Evolutionary conservation across 1,140 invertebrate genomes (phyloP).

Genomic region (Plodia interpunctella): DNA sequence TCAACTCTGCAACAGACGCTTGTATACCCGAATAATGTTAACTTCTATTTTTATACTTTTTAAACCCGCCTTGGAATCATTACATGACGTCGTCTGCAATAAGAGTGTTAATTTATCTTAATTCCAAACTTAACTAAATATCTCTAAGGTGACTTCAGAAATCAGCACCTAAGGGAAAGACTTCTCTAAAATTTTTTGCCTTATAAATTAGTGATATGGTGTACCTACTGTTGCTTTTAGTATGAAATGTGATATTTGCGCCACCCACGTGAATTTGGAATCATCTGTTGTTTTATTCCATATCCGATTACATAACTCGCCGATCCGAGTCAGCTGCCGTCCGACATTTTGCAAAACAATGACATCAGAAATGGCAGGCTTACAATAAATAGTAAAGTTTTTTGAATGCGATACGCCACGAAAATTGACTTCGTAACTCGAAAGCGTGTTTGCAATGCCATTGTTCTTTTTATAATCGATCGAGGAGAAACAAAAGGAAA

Average conservation of each 20-base stretch:
- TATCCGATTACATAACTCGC: background rate
- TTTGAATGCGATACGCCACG: background rate
- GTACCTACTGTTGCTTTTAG: too few species aligned
- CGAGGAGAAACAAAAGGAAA: background rate
- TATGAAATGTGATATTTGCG: too few species aligned
- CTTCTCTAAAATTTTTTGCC: too few species aligned
- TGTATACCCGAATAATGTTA: constrained; percentile 10
- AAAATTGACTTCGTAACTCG: background rate
- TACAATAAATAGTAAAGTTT: background rate
- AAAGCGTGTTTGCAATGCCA: constrained; percentile 6
- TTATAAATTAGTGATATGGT: too few species aligned
- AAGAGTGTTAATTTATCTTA: too few species aligned
- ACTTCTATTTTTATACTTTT: background rate
- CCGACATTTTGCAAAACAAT: constrained; percentile 4
- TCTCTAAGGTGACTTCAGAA: too few species aligned
- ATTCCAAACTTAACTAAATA: too few species aligned
- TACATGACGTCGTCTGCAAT: too few species aligned
- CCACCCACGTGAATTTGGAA: too few species aligned
- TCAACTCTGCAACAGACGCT: constrained; percentile 17
- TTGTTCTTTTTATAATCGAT: constrained; percentile 6
- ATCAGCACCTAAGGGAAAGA: too few species aligned
- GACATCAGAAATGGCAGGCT: background rate
- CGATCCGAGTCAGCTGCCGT: background rate
- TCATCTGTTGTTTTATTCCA: background rate
- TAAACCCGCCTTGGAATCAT: background rate